These are phyloP conservation scores for Acleris literana DNA, from an alignment of 2,888 invertebrate genomes.

Conservation along the genomic window DNA sequence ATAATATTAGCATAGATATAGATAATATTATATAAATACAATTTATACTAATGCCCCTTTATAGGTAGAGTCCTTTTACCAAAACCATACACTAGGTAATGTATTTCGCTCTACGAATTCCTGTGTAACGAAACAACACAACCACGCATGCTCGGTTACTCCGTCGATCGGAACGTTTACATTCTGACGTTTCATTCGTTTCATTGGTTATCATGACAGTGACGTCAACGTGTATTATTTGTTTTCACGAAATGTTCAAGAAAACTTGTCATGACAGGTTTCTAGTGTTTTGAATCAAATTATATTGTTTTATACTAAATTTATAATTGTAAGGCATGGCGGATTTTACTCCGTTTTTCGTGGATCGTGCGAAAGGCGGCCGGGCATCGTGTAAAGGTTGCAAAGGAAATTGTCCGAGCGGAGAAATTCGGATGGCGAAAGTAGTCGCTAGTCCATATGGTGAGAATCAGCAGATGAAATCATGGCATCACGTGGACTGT, in stretches of 20 bases:
- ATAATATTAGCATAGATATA: too few relatives aligned
- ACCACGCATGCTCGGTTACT: background rate
- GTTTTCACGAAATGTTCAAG: background rate
- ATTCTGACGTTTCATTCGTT: background rate
- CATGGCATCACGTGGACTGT: slow-evolving; percentile 92
- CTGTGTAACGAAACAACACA: background rate
- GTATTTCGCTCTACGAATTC: too few relatives aligned
- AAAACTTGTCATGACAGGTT: background rate
- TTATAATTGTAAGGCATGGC: slow-evolving; percentile 44
- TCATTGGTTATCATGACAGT: background rate
- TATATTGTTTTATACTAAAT: too few relatives aligned
- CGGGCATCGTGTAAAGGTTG: slow-evolving; percentile 94
- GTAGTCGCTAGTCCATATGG: slow-evolving; percentile 90
- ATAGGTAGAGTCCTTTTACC: too few relatives aligned
- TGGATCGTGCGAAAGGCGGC: slow-evolving; percentile 92
- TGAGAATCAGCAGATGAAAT: slow-evolving; percentile 89
- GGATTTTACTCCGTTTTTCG: slow-evolving; percentile 81
- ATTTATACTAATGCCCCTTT: too few relatives aligned
- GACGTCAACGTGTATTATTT: background rate
- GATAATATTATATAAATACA: too few relatives aligned
- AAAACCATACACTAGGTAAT: too few relatives aligned
- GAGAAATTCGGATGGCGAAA: slow-evolving; percentile 90
- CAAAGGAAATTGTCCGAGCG: slow-evolving; percentile 89
- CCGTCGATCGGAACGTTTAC: slow-evolving; percentile 17
- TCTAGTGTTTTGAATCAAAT: background rate